Base-by-base conservation (phyloP, 2,888 invertebrate genomes). In the Hypomecis atomaria region DNA sequence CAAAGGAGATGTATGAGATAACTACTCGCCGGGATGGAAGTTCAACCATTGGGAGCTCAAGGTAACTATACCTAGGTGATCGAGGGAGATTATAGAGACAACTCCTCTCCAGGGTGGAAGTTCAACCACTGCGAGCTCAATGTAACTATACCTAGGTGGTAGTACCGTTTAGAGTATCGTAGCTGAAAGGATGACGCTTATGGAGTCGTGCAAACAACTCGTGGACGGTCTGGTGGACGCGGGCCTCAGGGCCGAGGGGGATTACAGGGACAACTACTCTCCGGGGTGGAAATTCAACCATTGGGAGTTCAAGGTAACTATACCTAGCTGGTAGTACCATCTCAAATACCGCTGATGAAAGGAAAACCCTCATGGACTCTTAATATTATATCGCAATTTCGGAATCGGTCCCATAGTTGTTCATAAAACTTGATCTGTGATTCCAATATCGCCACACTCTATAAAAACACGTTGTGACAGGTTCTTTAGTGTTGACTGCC, bases 211-310 rank as follows among this genome's bases (percentile, higher is more conserved):
- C 85, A 90, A 94, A 62, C 92, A 94, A 47, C 89, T 98, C 13
- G 96, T 97, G 69, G 82, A 89, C 0, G 94, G 94, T 36, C 86
- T 99, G 13, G 78, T 80, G 2, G 88, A 88, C 0, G 94, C 90
- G 0, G 96, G 95, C 0, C 86, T 99, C 7, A 94, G 96, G 66
- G 96, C 96, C 0, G 96, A 97, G 71, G 96, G 96, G 6, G 99
- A 99, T 88, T 96, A 96, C 70, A 94, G 99, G 60, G 98, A 97
- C 78, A 99, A 99, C 88, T 98, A 99, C 84, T 98, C 99, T 10
- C 99, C 99, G 0, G 99, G 99, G 0, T 99, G 99, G 99, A 99
- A 99, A 90, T 99, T 98, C 85, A 99, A 98, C 84, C 97, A 99
- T 82, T 99, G 98, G 98, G 98, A 99, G 84, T 88, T 99, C 42